These are phyloP conservation scores for Enoplosus armatus DNA, from an alignment of 2,797 vertebrate species.

Conservation along the genomic window DNA sequence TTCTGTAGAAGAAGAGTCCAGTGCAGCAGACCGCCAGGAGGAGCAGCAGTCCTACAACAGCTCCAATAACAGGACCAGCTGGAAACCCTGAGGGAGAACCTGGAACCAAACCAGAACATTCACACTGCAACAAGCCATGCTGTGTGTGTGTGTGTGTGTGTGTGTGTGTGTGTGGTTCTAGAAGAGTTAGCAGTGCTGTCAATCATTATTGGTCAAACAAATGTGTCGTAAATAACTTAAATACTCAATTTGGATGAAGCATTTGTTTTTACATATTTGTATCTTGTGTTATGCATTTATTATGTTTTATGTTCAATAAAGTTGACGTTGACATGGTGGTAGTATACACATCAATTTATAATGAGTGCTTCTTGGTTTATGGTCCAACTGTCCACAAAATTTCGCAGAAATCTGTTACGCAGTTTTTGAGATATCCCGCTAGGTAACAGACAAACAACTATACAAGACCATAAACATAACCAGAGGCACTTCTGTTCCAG, in stretches of 20 bases:
- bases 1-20: slow-evolving; percentile 1
- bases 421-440: background rate
- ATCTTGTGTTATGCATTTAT: background rate
- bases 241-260: too few relatives aligned
- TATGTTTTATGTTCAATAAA: background rate
- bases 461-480: background rate
- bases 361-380: background rate
- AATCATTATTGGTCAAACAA: too few relatives aligned
- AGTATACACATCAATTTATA: too few relatives aligned
- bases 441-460: background rate
- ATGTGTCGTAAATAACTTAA: too few relatives aligned
- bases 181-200: too few relatives aligned
- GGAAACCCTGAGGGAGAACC: slow-evolving; percentile 1
- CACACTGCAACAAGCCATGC: background rate
- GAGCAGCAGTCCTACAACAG: background rate
- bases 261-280: background rate
- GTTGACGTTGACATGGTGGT: background rate
- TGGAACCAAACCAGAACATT: background rate
- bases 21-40: background rate
- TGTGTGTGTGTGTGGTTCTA: too few relatives aligned
- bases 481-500: too few relatives aligned
- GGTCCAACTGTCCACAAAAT: background rate
- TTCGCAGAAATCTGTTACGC: background rate
- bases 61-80: background rate
- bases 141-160: too few relatives aligned